Evolutionary conservation across 2,797 vertebrate genomes (phyloP).

Genomic region (Nyctibius grandis): DNA sequence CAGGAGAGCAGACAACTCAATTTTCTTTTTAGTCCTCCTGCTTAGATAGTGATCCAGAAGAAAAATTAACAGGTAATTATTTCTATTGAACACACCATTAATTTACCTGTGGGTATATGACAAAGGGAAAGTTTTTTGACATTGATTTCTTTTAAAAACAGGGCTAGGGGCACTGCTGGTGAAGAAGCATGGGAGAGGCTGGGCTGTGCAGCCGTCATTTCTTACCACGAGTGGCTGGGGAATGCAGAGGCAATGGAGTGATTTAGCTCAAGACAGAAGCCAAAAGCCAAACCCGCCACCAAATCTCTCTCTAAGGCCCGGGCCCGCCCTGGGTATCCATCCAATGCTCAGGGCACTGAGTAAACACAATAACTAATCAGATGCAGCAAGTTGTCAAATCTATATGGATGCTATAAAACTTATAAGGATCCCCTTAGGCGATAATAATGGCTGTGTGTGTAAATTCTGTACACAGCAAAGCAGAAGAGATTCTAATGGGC

Average conservation of each 20-base stretch:
- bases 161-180: neutral
- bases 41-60: neutral
- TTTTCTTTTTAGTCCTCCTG: neutral
- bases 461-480: slow-evolving; percentile 41
- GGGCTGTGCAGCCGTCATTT: neutral
- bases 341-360: neutral
- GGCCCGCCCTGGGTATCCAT: neutral
- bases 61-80: neutral
- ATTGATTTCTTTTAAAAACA: neutral
- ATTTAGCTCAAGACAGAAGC: slow-evolving; percentile 2
- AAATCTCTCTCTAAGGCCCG: neutral
- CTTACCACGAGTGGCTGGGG: neutral
- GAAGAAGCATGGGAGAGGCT: neutral
- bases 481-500: slow-evolving; percentile 15
- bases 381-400: slow-evolving; percentile 49
- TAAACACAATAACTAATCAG: slow-evolving; percentile 27
- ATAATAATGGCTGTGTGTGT: slow-evolving; percentile 43
- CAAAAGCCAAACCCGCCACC: neutral
- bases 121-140: neutral
- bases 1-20: neutral
- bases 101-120: neutral
- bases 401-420: slow-evolving; percentile 56
- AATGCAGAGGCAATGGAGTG: neutral
- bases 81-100: neutral
- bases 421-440: slow-evolving; percentile 47